phyloP scores from a whole-genome alignment of 2,113 vertebrate species.

The Formicarius rufipectus region DNA sequence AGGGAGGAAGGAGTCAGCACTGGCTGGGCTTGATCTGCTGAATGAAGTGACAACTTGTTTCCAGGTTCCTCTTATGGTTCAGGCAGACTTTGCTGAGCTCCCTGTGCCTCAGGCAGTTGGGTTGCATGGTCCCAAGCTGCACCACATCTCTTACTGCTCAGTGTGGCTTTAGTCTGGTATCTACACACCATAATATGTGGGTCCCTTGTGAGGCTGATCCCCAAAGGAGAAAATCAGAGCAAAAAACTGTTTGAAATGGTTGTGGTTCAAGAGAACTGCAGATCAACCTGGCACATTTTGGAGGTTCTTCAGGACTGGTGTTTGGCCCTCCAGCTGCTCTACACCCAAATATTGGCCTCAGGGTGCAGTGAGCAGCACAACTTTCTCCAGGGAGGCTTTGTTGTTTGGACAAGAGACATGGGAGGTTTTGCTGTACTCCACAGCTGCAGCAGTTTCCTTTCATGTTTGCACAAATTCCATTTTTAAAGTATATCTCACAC shows the following conservation, averaged over 20 bases:
- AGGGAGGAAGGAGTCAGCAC: not conserved
- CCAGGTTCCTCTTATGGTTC: not conserved
- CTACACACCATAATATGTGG: not conserved
- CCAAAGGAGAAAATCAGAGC: not conserved
- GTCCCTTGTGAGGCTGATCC: not conserved
- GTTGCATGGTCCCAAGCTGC: not conserved
- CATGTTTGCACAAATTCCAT: not conserved
- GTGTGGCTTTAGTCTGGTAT: not conserved
- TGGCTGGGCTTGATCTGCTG: not conserved
- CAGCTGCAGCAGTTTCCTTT: not conserved
- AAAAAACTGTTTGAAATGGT: not conserved
- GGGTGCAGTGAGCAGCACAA: not conserved
- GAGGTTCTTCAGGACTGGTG: not conserved
- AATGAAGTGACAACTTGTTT: not conserved
- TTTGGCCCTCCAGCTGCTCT: not conserved
- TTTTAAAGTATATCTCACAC: not conserved
- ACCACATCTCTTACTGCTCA: not conserved
- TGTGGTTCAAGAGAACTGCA: not conserved
- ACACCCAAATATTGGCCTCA: not conserved
- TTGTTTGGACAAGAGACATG: not conserved
- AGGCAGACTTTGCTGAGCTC: not conserved
- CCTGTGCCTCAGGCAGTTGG: not conserved
- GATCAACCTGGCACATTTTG: not conserved
- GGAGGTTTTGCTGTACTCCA: not conserved
- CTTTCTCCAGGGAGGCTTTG: not conserved